These are phyloP conservation scores for Heterodera schachtii DNA, from an alignment of 1,140 invertebrate genomes.

Conservation along the genomic window DNA sequence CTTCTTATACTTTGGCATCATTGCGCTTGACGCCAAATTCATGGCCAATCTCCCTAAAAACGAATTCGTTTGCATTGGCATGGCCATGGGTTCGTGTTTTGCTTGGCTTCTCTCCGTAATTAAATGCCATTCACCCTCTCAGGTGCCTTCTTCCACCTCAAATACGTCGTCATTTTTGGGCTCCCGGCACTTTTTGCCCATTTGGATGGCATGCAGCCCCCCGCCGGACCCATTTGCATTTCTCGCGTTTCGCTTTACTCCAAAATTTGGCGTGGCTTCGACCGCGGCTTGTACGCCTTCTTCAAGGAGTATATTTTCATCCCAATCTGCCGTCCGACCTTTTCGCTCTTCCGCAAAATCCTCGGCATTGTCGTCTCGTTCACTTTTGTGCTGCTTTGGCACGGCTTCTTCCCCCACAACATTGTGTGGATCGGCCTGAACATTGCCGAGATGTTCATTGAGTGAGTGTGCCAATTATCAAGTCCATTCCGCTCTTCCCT, in stretches of 20 bases:
- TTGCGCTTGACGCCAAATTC: slow-evolving; percentile 53
- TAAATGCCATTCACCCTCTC: not conserved
- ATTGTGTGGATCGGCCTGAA: slow-evolving; percentile 64
- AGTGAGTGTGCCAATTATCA: slow-evolving; percentile 26
- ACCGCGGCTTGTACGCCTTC: slow-evolving; percentile 61
- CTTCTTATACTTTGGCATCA: slow-evolving; percentile 65
- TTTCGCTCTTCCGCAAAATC: slow-evolving; percentile 55
- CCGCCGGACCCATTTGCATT: slow-evolving; percentile 62
- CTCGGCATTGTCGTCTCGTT: slow-evolving; percentile 62
- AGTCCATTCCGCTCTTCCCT: not conserved
- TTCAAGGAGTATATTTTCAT: slow-evolving; percentile 65
- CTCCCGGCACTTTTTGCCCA: slow-evolving; percentile 60
- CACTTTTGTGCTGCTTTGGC: slow-evolving; percentile 63
- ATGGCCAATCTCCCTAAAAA: slow-evolving; percentile 56
- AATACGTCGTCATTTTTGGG: slow-evolving; percentile 65
- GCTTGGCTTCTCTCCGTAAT: not conserved
- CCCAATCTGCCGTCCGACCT: slow-evolving; percentile 62
- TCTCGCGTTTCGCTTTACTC: slow-evolving; percentile 60
- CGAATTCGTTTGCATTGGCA: slow-evolving; percentile 62
- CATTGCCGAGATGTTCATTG: slow-evolving; percentile 62
- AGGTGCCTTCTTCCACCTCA: slow-evolving; percentile 64
- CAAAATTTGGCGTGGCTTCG: slow-evolving; percentile 64
- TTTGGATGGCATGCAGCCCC: slow-evolving; percentile 61
- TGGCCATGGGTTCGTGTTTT: slow-evolving; percentile 59
- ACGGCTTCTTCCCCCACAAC: slow-evolving; percentile 65